Evolutionary conservation across 2,888 invertebrate genomes (phyloP), one percentile per base, ranked within the genome.

Genomic region (Hemaris fuciformis): DNA sequence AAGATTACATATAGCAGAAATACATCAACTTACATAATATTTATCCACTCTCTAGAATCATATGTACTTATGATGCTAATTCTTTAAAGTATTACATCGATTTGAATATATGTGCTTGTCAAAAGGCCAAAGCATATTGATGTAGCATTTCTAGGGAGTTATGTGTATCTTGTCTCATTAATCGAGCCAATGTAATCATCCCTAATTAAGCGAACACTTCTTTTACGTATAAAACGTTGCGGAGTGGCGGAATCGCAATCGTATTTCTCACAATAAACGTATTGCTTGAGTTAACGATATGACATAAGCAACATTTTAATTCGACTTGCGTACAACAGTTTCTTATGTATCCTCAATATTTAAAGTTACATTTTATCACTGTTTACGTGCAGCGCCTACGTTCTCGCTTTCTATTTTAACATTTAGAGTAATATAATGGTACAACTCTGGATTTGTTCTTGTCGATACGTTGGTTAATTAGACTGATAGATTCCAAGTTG

Each of bases 251-350:
- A 31, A 31, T 18, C 18, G 31, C 53, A 18, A 27, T 53, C 53
- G 53, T 53, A 46, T 46, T 27, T 53, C 53, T 53, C 53, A 53
- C 53, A 53, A 53, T 18, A 10, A 53, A 53, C 31, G 53, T 53
- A 53, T 53, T 53, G 53, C 53, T 31, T 10, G 53, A 31, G 53
- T 53, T 53, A 53, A 53, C 31, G 31, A 53, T 53, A 53, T 53
- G 53, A 53, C 27, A 53, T 53, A 53, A 53, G 53, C 53, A 53
- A 53, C 53, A 53, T 53, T 53, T 53, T 53, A 31, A 53, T 53
- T 53, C 53, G 18, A 53, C 27, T 27, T 53, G 18, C 53, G 53
- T 53, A 53, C 53, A 8, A 18, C 27, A 18, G 53, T 53, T 53
- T 53, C 53, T 53, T 53, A 31, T 31, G 31, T 31, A 53, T 53